Evolutionary conservation across 2,113 vertebrate genomes (phyloP).

Genomic region (Antidorcas marsupialis): DNA sequence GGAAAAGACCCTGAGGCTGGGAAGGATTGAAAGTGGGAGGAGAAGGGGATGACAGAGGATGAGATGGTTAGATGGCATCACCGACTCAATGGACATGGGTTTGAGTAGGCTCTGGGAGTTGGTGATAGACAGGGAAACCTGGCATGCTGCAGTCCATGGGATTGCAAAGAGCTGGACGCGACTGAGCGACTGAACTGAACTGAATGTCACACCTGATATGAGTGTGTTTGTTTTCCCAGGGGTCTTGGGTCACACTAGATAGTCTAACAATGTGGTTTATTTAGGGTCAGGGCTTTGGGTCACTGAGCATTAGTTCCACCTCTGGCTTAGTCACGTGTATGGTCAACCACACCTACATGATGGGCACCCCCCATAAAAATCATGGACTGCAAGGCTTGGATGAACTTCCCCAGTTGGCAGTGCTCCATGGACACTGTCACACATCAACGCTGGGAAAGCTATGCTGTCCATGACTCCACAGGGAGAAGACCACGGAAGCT

Average conservation of each 20-base stretch:
- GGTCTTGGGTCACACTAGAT: neutral
- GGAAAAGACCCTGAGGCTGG: neutral
- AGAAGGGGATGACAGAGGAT: neutral
- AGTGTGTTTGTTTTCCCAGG: neutral
- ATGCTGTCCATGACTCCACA: rapidly evolving
- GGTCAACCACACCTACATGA: neutral
- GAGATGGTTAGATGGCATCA: neutral
- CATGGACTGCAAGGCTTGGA: neutral
- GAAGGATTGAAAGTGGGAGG: neutral
- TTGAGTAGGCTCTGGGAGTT: neutral
- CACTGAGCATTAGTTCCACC: neutral
- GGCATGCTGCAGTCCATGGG: neutral
- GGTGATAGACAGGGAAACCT: neutral
- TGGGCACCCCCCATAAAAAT: neutral
- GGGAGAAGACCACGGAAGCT: neutral
- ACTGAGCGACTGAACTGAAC: neutral
- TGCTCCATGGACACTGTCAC: neutral
- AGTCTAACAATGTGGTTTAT: neutral
- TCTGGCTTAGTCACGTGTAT: neutral
- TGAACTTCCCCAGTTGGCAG: neutral
- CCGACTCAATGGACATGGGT: neutral
- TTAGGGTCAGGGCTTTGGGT: neutral
- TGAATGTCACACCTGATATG: neutral
- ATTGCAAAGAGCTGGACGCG: rapidly evolving
- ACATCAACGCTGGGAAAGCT: neutral